Evolutionary conservation across 1,140 invertebrate genomes (phyloP), one percentile per base, ranked within the genome.

Genomic region (Diorhabda elongata): DNA sequence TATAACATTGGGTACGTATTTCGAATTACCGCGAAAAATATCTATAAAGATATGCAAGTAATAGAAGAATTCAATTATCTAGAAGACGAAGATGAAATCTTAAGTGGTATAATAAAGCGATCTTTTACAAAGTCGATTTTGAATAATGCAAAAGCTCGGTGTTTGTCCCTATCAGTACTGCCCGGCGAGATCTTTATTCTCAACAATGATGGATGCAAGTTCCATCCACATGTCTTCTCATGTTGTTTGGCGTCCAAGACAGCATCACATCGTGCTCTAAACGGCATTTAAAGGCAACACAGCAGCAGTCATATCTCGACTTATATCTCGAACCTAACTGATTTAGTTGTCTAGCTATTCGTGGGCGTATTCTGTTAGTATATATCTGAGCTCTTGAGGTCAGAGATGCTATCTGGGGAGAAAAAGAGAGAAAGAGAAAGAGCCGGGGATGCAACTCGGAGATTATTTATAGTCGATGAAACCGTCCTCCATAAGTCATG

Each of bases 401-500:
- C 66, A 61, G 58, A 44, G 58, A 74, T 72, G 75, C 73, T 74
- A 76, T 77, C 74, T 74, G 70, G 71, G 26, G 26, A 26, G 26
- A 26, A 26, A 26, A 26, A 26, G 26, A 26, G 26, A 26, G 26
- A 26, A 26, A 26, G 26, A 52, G 47, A 52, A n/a, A 52, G 47
- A 8, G 6, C 6, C 58, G 59, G 71, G 26, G 26, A 26, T 67
- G 70, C 73, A 73, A 74, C 71, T 73, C 73, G 72, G 62, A 67
- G 71, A 78, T 75, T 73, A 78, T 78, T 78, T 78, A 78, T 77
- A 73, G 70, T 73, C 71, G 70, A 71, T 73, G 74, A 73, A 77
- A 75, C 68, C 75, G 75, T 78, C 76, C 76, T 74, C 76, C 76
- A 78, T 78, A 78, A 78, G 70, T 78, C 74, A 78, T 65, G 70